Base-by-base conservation (phyloP, 2,797 vertebrate genomes). In the Syngnathus acus region DNA sequence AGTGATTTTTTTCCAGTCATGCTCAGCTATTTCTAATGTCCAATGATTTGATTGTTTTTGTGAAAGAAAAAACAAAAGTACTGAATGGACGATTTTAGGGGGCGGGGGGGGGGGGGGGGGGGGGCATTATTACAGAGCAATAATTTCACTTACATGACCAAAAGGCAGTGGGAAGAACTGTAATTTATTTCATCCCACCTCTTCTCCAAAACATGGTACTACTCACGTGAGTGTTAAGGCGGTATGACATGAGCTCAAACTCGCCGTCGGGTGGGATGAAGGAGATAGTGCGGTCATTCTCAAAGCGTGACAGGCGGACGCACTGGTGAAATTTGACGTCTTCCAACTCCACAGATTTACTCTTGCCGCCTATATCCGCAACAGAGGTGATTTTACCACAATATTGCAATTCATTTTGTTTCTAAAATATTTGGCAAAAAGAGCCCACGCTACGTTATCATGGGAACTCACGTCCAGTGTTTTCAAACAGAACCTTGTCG, bases 401-500 rank as follows among this genome's bases (percentile, higher is more conserved):
- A 54, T 26, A 23, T 14, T 6, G 45, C 45, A 47, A 47, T 47
- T 47, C 13, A 16, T 54, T 23, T 54, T 53, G 50, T 32, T 5
- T 32, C 32, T 32, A 32, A 32, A 32, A 32, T 32, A 32, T 32
- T 32, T 32, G 45, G 17, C 45, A 51, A 21, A 21, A 8, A 58
- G 14, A 37, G 32, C 55, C 23, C 53, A 7, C 7, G 39, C 10
- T 21, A 19, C 43, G 40, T n/a, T 10, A 3, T 17, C 40, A 43
- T 19, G 19, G 50, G 47, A 78, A 98, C 96, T 98, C 89, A 99
- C 97, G 94, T 88, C 97, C 97, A 37, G 97, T 99, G 70, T 99
- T 98, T 79, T 99, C 97, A 59, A 99, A 99, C 75, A 99, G 92
- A 73, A 99, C 97, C 87, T 98, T 98, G 89, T 99, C 97, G 0